These are phyloP conservation scores for Polietes domitor DNA, from an alignment of 2,888 invertebrate genomes.

Conservation along the genomic window DNA sequence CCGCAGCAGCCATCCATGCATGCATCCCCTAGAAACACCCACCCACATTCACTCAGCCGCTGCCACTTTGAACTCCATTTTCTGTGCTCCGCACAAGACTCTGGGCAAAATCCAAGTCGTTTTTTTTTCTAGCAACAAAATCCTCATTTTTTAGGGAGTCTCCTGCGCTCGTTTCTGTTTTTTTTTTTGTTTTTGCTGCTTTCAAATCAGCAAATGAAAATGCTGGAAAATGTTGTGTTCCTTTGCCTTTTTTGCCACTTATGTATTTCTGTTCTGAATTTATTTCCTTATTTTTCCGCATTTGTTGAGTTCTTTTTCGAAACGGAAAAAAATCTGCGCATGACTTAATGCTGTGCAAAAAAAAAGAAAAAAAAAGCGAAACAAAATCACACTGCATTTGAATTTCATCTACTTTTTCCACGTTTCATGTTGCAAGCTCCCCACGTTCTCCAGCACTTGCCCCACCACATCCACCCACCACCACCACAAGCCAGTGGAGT, in stretches of 20 bases:
- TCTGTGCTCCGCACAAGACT: conserved; percentile 31
- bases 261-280: conserved; percentile 62
- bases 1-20: conserved; percentile 70
- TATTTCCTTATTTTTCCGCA: conserved; percentile 74
- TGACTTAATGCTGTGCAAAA: conserved; percentile 46
- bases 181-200: conserved; percentile 39
- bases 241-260: conserved; percentile 64
- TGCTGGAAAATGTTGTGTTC: conserved; percentile 77
- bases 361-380: too few species aligned
- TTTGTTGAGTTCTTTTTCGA: conserved; percentile 41
- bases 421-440: conserved; percentile 46
- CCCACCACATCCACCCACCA: neutral
- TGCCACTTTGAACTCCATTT: conserved; percentile 63
- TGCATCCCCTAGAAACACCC: conserved; percentile 4
- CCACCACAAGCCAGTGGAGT: neutral
- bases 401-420: neutral
- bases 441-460: conserved; percentile 45
- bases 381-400: conserved; percentile 34
- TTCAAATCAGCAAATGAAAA: conserved; percentile 78
- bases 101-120: conserved; percentile 32
- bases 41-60: neutral
- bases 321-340: conserved; percentile 60
- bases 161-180: conserved; percentile 70
- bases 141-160: conserved; percentile 68
- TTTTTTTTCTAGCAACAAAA: conserved; percentile 19